Evolutionary conservation across 2,113 vertebrate genomes (phyloP).

Genomic region (human (Homo sapiens)): DNA sequence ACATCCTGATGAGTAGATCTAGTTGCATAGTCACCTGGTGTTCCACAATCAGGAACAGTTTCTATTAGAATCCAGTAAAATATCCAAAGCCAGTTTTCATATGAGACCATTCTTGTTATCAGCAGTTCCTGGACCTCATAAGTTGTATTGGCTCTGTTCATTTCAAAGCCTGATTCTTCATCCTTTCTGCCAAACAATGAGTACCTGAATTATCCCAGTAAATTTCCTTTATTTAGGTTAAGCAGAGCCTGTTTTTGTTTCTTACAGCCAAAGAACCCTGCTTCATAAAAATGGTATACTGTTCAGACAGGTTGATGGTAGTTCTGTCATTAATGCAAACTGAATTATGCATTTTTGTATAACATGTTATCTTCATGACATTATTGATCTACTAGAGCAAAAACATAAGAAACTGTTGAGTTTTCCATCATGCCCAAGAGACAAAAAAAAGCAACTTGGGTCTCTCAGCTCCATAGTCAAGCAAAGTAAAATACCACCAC

Average conservation of each 20-base stretch:
- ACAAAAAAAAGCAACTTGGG: background rate
- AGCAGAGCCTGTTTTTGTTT: slow-evolving; percentile 15
- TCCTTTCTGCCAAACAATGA: background rate
- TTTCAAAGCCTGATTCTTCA: background rate
- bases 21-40: background rate
- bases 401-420: background rate
- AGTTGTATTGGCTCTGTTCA: background rate
- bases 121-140: background rate
- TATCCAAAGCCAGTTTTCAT: background rate
- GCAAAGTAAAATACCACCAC: background rate
- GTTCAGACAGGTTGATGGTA: background rate
- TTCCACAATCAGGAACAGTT: background rate
- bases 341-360: background rate
- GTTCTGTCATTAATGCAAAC: background rate
- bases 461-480: background rate
- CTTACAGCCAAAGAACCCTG: background rate
- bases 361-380: background rate
- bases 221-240: background rate
- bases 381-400: background rate
- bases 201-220: background rate
- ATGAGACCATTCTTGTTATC: background rate
- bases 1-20: background rate
- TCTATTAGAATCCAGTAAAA: background rate
- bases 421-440: slow-evolving; percentile 1
- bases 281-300: background rate